Evolutionary conservation across 2,113 vertebrate species (phyloP), one percentile per base, ranked within the genome.

Genomic region (Columbina picui): DNA sequence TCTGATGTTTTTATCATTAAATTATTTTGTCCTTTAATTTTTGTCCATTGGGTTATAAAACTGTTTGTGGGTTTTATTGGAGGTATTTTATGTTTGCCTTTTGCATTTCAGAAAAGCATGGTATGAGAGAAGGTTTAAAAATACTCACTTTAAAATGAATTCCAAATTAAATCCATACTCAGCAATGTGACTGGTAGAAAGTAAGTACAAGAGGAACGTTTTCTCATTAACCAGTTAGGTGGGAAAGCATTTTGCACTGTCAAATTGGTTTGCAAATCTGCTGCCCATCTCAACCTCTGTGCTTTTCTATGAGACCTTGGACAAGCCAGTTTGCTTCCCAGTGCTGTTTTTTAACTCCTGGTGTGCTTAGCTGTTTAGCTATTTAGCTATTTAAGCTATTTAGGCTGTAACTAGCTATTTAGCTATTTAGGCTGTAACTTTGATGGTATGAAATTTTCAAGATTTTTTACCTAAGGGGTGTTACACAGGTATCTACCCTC

Each of bases 41-140:
- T 68, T 45, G 39, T 75, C 79, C 74, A 73, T 83, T 10, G 22
- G 65, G 74, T 87, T 93, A 77, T 82, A 70, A 87, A 79, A 47
- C 36, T 87, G 38, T 80, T 45, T 89, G 73, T 82, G 63, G 77
- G 9, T 25, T 82, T 70, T 57, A 3, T 4, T 81, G 57, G 63
- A 3, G 2, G 23, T 83, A 92, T 64, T 79, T 91, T 87, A 39
- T 96, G 61, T 87, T 91, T 96, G 86, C 57, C 52, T 91, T 96
- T 97, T 96, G 87, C 92, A 92, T 96, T 97, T 97, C 84, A 64
- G 91, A 91, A 94, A 94, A 96, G 90, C 88, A 84, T 70, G 82
- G 84, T 93, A 94, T 84, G 83, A 93, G 68, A 93, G 92, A 95
- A 96, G 67, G 77, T 96, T 94, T 96, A 92, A 91, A 94, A 97